These are phyloP conservation scores for Megaustenia siamemsis DNA, from an alignment of 2,888 invertebrate species.

Conservation along the genomic window DNA sequence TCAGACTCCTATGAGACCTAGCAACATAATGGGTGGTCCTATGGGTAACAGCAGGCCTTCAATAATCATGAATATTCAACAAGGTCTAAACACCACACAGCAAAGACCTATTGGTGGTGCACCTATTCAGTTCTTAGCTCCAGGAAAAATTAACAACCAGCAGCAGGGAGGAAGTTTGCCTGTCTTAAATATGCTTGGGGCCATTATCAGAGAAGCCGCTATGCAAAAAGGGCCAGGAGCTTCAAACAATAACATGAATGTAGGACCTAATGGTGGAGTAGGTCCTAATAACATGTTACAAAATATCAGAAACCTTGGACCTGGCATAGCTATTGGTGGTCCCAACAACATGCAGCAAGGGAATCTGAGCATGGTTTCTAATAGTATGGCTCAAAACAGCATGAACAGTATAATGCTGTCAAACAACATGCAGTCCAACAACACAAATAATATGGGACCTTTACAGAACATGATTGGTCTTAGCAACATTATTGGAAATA, in stretches of 20 bases:
- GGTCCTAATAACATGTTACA: conserved; percentile 35
- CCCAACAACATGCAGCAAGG: conserved; percentile 41
- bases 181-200: conserved; percentile 60
- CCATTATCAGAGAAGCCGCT: conserved; percentile 50
- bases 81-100: conserved; percentile 40
- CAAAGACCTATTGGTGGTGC: conserved; percentile 31
- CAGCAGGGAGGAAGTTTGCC: conserved; percentile 44
- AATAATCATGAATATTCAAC: conserved; percentile 38
- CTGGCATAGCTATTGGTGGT: not conserved
- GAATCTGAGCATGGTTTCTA: conserved; percentile 34
- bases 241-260: conserved; percentile 33
- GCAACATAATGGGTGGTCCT: conserved; percentile 16
- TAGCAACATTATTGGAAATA: conserved; percentile 52
- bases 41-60: conserved; percentile 22
- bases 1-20: conserved; percentile 47
- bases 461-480: conserved; percentile 44
- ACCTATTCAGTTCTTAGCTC: conserved; percentile 44
- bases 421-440: conserved; percentile 34
- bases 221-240: conserved; percentile 50
- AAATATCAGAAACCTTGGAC: conserved; percentile 43
- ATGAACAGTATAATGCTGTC: not conserved
- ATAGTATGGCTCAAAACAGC: conserved; percentile 30
- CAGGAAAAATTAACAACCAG: conserved; percentile 29
- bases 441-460: conserved; percentile 5
- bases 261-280: conserved; percentile 35